phyloP scores from a whole-genome alignment of 1,140 invertebrate species.

The Neodiprion virginianus region DNA sequence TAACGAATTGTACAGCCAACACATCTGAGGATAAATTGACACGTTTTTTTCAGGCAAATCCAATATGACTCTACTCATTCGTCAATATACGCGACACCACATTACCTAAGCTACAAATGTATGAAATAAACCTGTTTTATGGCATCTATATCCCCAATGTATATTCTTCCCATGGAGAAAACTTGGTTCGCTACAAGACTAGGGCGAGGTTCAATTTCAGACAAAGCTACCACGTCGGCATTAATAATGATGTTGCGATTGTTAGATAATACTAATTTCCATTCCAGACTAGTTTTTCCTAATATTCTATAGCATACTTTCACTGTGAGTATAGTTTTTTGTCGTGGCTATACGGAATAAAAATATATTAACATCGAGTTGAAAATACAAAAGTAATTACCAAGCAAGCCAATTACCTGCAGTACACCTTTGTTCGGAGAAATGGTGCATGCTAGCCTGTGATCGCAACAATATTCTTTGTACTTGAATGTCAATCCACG shows the following conservation, averaged over 20 bases:
- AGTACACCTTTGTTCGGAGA: constrained; percentile 34
- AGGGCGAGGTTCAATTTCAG: constrained; percentile 22
- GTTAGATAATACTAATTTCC: constrained; percentile 42
- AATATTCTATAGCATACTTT: constrained; percentile 20
- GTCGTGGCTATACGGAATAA: constrained; percentile 14
- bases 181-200: constrained; percentile 25
- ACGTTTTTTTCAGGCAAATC: constrained; percentile 10
- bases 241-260: constrained; percentile 42
- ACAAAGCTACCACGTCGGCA: constrained; percentile 29
- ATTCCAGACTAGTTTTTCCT: constrained; percentile 29
- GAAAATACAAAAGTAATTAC: constrained; percentile 10
- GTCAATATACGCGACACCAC: too few relatives aligned
- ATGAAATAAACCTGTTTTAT: constrained; percentile 29
- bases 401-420: constrained; percentile 27
- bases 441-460: constrained; percentile 33
- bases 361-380: constrained; percentile 1
- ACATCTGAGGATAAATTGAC: constrained; percentile 31
- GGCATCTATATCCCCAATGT: constrained; percentile 35
- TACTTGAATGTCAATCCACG: constrained; percentile 24
- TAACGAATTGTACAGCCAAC: constrained; percentile 43
- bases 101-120: not conserved
- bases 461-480: constrained; percentile 33
- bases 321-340: constrained; percentile 26
- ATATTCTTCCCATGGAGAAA: constrained; percentile 38
- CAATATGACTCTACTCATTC: constrained; percentile 11